Percentiles rank a stretch among this genome's conserved stretches.
Evolutionary conservation across 1,140 invertebrate species (phyloP).

Genomic region (Drosophila melanica): DNA sequence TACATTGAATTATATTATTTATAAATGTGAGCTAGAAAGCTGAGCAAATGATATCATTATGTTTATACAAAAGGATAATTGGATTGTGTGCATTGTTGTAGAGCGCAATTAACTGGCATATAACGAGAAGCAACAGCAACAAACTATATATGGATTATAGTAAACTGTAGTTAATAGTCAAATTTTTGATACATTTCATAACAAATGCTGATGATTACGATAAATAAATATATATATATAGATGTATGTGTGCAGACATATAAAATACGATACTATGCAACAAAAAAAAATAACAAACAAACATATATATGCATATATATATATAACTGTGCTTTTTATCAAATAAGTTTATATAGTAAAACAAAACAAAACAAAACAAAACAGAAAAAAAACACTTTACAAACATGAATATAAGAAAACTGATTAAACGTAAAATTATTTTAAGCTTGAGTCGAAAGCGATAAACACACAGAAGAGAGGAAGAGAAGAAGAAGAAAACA

Average conservation of each 20-base stretch:
- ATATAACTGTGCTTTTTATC: slow-evolving; percentile 63
- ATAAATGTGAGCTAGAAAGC: slow-evolving; percentile 49
- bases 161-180: slow-evolving; percentile 77
- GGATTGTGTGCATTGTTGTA: slow-evolving; percentile 20
- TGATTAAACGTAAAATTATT: slow-evolving; percentile 69
- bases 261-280: slow-evolving; percentile 36
- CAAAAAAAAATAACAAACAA: neutral
- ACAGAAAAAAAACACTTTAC: slow-evolving; percentile 19
- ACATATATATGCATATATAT: slow-evolving; percentile 27
- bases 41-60: slow-evolving; percentile 79
- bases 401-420: slow-evolving; percentile 59
- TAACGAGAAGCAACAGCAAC: slow-evolving; percentile 40
- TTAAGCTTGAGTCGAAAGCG: slow-evolving; percentile 66
- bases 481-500: slow-evolving; percentile 19
- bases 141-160: slow-evolving; percentile 54
- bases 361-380: slow-evolving; percentile 21
- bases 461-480: slow-evolving; percentile 25
- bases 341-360: slow-evolving; percentile 34
- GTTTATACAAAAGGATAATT: slow-evolving; percentile 57
- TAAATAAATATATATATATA: slow-evolving; percentile 23
- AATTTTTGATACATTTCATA: slow-evolving; percentile 79
- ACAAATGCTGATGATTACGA: slow-evolving; percentile 39
- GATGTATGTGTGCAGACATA: slow-evolving; percentile 23
- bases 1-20: slow-evolving; percentile 35
- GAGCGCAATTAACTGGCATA: slow-evolving; percentile 21